A percentile compares a stretch with the other conserved stretches of the same genome.
These are phyloP conservation scores for Oreochromis tanganicae DNA, from an alignment of 2,113 vertebrate genomes.

Conservation along the genomic window DNA sequence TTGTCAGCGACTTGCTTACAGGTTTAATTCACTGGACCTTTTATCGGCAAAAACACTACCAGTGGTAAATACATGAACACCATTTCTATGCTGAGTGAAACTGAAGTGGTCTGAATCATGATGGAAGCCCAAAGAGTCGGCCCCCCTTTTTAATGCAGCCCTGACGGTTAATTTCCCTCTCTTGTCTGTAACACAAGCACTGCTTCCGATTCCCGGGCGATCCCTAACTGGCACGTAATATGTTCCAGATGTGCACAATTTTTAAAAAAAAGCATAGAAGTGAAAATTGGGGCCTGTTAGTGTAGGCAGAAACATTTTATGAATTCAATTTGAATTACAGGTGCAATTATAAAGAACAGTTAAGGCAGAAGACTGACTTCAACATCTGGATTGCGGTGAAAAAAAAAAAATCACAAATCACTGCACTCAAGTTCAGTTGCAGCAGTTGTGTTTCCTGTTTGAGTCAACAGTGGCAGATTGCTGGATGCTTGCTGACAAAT, in stretches of 20 bases:
- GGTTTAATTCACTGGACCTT: background rate
- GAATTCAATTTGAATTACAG: background rate
- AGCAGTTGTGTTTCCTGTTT: background rate
- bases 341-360: background rate
- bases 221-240: background rate
- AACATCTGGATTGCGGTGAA: background rate
- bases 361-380: background rate
- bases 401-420: background rate
- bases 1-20: background rate
- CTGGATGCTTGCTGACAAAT: background rate
- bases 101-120: background rate
- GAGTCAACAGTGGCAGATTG: background rate
- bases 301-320: background rate
- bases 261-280: background rate
- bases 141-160: background rate
- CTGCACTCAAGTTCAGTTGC: background rate
- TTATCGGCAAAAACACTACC: background rate
- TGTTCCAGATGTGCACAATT: background rate
- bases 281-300: background rate
- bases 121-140: background rate
- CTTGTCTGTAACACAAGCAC: background rate
- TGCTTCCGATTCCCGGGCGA: background rate
- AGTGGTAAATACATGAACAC: background rate
- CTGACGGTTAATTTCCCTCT: background rate
- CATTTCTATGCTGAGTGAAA: background rate